These are phyloP conservation scores for Dione vanillae DNA, from an alignment of 2,888 invertebrate species.

Conservation along the genomic window DNA sequence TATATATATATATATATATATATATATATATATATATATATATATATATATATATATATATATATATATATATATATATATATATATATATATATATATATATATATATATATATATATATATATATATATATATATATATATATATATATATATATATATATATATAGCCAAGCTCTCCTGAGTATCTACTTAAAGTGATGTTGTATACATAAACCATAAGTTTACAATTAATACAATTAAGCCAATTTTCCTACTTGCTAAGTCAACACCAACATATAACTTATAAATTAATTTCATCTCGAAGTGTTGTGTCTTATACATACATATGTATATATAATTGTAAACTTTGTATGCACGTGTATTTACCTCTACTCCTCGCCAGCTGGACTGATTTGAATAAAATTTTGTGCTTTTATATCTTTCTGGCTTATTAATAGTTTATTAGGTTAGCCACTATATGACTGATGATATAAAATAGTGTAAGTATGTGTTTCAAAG, in stretches of 20 bases:
- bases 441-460: too few species aligned
- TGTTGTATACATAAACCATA: background rate
- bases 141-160: background rate
- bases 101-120: background rate
- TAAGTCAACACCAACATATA: background rate
- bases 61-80: background rate
- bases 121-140: background rate
- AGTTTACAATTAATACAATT: background rate
- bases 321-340: too few species aligned
- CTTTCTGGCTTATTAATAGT: too few species aligned
- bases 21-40: background rate
- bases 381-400: too few species aligned
- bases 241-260: background rate
- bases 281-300: too few species aligned
- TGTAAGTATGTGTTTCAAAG: too few species aligned
- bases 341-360: too few species aligned
- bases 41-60: background rate
- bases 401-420: too few species aligned
- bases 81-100: background rate
- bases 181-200: background rate
- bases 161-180: background rate
- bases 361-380: too few species aligned
- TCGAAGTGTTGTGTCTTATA: too few species aligned
- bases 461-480: too few species aligned
- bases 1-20: background rate